A percentile compares a stretch with the other conserved stretches of the same genome.
Conservation (phyloP, 1,140 invertebrate genomes). For the Aphis craccivora region DNA sequence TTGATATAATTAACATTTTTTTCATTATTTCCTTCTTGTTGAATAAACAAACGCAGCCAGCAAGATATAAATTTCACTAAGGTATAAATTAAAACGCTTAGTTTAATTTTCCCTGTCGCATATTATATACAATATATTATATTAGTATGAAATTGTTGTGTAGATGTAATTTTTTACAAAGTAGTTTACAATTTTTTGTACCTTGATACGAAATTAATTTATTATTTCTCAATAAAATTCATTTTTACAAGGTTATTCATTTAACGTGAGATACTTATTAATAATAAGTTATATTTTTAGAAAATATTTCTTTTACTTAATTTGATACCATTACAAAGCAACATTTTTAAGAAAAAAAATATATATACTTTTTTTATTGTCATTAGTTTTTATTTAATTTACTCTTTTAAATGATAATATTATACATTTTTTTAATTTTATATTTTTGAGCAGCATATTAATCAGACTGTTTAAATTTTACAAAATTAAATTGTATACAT, state of each 20-base stretch:
- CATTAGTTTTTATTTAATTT: too few species aligned
- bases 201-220: neutral
- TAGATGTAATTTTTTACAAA: neutral
- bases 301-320: too few species aligned
- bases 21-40: neutral
- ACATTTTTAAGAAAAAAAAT: too few species aligned
- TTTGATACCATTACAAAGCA: too few species aligned
- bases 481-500: too few species aligned
- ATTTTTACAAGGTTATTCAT: neutral
- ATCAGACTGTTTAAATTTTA: too few species aligned
- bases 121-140: neutral
- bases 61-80: neutral
- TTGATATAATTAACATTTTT: constrained; percentile 26
- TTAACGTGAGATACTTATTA: too few species aligned
- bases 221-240: neutral
- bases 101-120: neutral
- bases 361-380: too few species aligned
- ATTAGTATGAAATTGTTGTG: neutral
- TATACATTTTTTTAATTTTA: too few species aligned
- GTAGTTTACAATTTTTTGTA: neutral
- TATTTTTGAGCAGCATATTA: too few species aligned
- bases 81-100: constrained; percentile 16
- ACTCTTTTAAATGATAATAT: too few species aligned
- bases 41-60: neutral
- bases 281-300: too few species aligned